These are phyloP conservation scores for Vulpes vulpes DNA, from an alignment of 2,113 vertebrate genomes.

Conservation along the genomic window DNA sequence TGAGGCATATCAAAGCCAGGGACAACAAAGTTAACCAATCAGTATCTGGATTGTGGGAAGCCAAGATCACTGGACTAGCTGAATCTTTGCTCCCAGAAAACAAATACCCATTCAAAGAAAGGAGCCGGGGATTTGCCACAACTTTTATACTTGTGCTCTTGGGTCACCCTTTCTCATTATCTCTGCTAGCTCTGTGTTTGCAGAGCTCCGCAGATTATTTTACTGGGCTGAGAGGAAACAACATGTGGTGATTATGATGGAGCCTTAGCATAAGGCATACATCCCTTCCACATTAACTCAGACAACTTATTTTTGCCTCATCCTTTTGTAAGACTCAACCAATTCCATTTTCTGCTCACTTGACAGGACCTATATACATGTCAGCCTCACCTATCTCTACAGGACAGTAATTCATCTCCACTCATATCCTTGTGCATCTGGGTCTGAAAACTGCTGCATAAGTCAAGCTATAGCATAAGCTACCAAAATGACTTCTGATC, in stretches of 20 bases:
- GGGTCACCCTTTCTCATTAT: conserved; percentile 50
- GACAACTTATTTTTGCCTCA: conserved; percentile 73
- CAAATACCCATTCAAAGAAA: conserved; percentile 29
- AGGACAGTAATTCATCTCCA: conserved; percentile 30
- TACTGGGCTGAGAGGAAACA: conserved; percentile 58
- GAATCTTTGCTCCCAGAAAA: conserved; percentile 15
- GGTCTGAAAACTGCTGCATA: conserved; percentile 56
- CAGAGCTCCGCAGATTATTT: conserved; percentile 62
- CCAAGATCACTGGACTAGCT: not conserved
- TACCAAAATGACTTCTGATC: not conserved
- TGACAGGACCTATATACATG: conserved; percentile 74
- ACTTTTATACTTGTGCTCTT: not conserved
- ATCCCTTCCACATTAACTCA: conserved; percentile 74
- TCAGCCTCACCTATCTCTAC: conserved; percentile 15
- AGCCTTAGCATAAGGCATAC: conserved; percentile 61
- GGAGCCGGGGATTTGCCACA: not conserved
- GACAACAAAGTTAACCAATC: not conserved
- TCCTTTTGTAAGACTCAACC: conserved; percentile 80
- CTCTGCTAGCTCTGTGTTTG: conserved; percentile 32
- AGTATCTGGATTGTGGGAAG: not conserved
- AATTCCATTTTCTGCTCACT: conserved; percentile 80
- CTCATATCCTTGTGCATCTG: not conserved
- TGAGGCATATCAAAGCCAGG: not conserved
- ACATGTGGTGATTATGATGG: conserved; percentile 53
- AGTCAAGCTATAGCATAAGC: conserved; percentile 58